A percentile compares a stretch with the other conserved stretches of the same genome.
These are phyloP conservation scores for Pinna nobilis DNA, from an alignment of 1,140 invertebrate species.

Conservation along the genomic window DNA sequence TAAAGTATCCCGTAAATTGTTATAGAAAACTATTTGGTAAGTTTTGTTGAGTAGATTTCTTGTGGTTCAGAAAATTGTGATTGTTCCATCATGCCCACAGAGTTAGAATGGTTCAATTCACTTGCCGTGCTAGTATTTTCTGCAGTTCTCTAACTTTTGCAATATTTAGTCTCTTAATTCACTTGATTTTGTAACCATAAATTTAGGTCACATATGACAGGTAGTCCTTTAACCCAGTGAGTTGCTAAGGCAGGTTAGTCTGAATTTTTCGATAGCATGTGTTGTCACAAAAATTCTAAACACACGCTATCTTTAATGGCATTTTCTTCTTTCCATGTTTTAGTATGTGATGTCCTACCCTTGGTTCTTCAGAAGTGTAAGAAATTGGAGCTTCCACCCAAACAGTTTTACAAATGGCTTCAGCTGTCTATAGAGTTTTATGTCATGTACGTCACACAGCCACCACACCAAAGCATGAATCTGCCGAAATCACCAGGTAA, in stretches of 20 bases:
- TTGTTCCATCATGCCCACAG: too few species aligned
- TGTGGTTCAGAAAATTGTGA: too few species aligned
- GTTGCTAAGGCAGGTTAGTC: too few species aligned
- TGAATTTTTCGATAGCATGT: too few species aligned
- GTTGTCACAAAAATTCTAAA: too few species aligned
- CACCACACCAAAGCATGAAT: conserved; percentile 20
- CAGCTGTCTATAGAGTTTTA: conserved; percentile 79
- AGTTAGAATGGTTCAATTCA: too few species aligned
- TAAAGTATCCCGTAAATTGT: conserved; percentile 80
- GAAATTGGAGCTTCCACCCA: conserved; percentile 79
- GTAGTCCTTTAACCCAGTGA: too few species aligned
- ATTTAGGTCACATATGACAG: too few species aligned
- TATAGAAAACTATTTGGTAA: conserved; percentile 81
- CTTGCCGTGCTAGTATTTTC: too few species aligned
- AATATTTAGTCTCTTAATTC: too few species aligned
- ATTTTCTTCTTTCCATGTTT: conserved; percentile 3
- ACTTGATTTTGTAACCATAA: too few species aligned
- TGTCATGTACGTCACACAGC: conserved; percentile 73
- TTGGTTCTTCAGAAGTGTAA: conserved; percentile 79
- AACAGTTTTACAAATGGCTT: conserved; percentile 81
- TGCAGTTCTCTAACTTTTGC: too few species aligned
- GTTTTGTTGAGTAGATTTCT: background rate
- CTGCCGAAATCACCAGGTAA: conserved; percentile 10
- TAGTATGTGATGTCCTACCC: conserved; percentile 84
- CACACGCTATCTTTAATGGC: background rate